Evolutionary conservation across 2,113 vertebrate genomes (phyloP), one percentile per base, ranked within the genome.

Genomic region (Pongo pygmaeus): DNA sequence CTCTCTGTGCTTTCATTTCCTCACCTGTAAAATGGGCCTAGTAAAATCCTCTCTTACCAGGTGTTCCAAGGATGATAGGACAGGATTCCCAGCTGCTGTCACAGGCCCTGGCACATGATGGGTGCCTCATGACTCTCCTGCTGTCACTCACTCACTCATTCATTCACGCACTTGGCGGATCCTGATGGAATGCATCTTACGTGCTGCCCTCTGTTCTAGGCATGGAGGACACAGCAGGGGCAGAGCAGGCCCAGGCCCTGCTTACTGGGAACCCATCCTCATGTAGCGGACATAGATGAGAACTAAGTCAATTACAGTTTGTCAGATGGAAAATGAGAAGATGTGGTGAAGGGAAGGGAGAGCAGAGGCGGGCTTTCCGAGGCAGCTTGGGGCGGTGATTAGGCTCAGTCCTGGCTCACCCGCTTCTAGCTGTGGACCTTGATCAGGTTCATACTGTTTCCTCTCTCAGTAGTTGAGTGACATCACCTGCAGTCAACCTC

Each of bases 311-410:
- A 38, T 3, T 2, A 0, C 12, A 3, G 4, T 30, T 77, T 40
- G 17, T 80, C 23, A 69, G 2, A 2, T 14, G 80, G 85, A 38
- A 43, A 38, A 7, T 25, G 32, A 11, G 23, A 22, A 4, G 69
- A 43, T 17, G 2, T 8, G n/a, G 78, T 0, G 1, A n/a, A 2
- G 27, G 25, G 35, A 3, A 3, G 1, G 46, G 59, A 8, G 46
- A 32, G 12, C 27, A 23, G 27, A 12, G 35, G 13, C 0, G 13
- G 40, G 25, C 35, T 27, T 1, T 10, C 23, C 0, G 46, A 0
- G 50, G 12, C 67, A 1, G 7, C 4, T 48, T 4, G 2, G 40
- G 1, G 0, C 9, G 22, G 22, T 8, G 32, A 32, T 25, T 17
- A 59, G 46, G 46, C 25, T 18, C 20, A 7, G 22, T 13, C 32